Percentiles rank a stretch among this genome's conserved stretches.
Conservation (phyloP, 2,888 invertebrate genomes). For the Perizoma affinitatum region DNA sequence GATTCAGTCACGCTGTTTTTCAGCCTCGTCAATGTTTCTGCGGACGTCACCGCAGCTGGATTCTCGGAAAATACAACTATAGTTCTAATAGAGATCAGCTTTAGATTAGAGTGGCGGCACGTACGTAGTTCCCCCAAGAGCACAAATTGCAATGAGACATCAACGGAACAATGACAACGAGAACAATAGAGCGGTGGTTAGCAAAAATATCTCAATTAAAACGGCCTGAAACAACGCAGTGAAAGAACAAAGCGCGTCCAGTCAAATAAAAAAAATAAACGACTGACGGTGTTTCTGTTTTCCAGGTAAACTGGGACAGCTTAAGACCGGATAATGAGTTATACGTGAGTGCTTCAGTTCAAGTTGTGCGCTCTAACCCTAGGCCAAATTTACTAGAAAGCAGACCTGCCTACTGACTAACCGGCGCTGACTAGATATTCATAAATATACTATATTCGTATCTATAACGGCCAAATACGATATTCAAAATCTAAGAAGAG, state of each 20-base stretch:
- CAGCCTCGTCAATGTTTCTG: too few species aligned
- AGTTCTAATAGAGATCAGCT: slow-evolving; percentile 6
- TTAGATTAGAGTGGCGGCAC: slow-evolving; percentile 15
- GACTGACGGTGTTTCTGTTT: slow-evolving; percentile 73
- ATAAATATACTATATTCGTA: too few species aligned
- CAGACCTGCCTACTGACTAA: too few species aligned
- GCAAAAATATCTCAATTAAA: slow-evolving; percentile 43
- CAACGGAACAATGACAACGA: slow-evolving; percentile 27
- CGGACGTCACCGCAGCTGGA: too few species aligned
- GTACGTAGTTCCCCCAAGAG: slow-evolving; percentile 24
- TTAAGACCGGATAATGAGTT: slow-evolving; percentile 83
- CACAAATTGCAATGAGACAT: slow-evolving; percentile 34
- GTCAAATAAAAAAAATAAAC: slow-evolving; percentile 60
- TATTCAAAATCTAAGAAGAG: too few species aligned
- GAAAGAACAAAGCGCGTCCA: slow-evolving; percentile 53
- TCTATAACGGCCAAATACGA: too few species aligned
- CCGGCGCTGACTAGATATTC: too few species aligned
- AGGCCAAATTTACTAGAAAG: slow-evolving; percentile 16
- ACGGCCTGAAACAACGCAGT: slow-evolving; percentile 40
- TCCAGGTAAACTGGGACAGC: slow-evolving; percentile 84
- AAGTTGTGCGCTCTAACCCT: slow-evolving; percentile 57
- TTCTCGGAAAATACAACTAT: not conserved
- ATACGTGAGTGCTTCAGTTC: slow-evolving; percentile 77
- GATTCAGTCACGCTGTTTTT: too few species aligned
- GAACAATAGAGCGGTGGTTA: slow-evolving; percentile 41